Evolutionary conservation across 1,140 invertebrate species (phyloP).

Genomic region (Tenebrio molitor): DNA sequence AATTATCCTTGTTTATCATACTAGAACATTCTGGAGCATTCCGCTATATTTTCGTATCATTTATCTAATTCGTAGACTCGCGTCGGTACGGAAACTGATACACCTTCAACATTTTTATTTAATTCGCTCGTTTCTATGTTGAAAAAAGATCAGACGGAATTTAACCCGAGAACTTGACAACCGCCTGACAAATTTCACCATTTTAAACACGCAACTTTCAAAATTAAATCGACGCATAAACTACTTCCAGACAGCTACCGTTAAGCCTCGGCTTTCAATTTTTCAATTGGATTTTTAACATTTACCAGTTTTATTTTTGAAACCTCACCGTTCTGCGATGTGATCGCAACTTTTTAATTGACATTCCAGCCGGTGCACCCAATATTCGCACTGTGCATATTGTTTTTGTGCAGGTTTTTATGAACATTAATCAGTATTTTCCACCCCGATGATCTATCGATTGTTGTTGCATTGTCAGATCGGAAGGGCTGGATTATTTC

Average conservation of each 20-base stretch:
- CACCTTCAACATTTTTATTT: conserved; percentile 13
- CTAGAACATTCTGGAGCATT: background rate
- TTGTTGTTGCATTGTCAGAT: conserved; percentile 20
- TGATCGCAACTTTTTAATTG: too few relatives aligned
- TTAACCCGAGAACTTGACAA: background rate
- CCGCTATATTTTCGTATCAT: background rate
- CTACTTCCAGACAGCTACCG: too few relatives aligned
- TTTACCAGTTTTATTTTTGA: too few relatives aligned
- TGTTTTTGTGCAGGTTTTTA: background rate
- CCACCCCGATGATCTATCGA: conserved; percentile 19
- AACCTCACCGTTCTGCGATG: too few relatives aligned
- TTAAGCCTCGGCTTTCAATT: too few relatives aligned
- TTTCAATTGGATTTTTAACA: too few relatives aligned
- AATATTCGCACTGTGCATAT: too few relatives aligned
- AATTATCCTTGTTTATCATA: background rate
- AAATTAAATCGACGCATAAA: conserved; percentile 19
- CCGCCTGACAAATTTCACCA: conserved; percentile 11
- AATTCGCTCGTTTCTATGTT: conserved; percentile 1
- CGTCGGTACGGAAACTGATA: conserved; percentile 10
- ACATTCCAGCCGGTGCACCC: too few relatives aligned
- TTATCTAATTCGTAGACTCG: background rate
- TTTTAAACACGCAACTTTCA: conserved; percentile 8
- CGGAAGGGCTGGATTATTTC: conserved; percentile 22
- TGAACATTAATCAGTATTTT: conserved; percentile 14
- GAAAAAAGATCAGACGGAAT: background rate